A percentile compares a stretch with the other conserved stretches of the same genome.
phyloP scores from a whole-genome alignment of 2,797 vertebrate species.

The Arvicola amphibius region DNA sequence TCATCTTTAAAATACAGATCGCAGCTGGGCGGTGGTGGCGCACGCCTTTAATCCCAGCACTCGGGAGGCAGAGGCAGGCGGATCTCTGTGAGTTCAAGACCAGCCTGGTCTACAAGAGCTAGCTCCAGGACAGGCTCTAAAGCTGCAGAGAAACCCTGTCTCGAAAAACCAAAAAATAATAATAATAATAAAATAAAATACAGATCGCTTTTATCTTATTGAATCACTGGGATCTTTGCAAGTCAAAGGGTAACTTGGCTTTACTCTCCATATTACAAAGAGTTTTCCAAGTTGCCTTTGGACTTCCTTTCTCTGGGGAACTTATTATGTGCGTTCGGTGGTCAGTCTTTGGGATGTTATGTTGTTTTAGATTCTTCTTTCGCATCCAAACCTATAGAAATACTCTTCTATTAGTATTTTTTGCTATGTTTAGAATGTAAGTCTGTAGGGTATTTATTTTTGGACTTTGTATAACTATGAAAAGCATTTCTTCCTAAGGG shows the following conservation, averaged over 20 bases:
- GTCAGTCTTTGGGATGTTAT: slow-evolving; percentile 26
- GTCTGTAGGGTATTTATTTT: slow-evolving; percentile 51
- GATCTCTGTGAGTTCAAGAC: no score
- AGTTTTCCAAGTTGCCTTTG: slow-evolving; percentile 32
- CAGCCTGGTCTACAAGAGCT: no score
- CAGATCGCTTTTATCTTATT: slow-evolving; percentile 7
- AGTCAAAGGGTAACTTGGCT: neutral
- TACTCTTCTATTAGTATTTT: slow-evolving; percentile 24
- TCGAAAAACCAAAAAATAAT: no score
- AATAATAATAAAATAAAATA: no score
- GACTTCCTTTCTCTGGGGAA: slow-evolving; percentile 26
- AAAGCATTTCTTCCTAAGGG: slow-evolving; percentile 35
- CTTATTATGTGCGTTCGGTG: slow-evolving; percentile 11
- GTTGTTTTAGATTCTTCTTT: slow-evolving; percentile 48
- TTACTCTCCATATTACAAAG: neutral
- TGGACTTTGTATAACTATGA: neutral
- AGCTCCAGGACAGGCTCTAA: no score
- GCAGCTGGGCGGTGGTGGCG: no score
- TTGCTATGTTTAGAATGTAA: slow-evolving; percentile 54
- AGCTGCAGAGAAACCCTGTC: no score
- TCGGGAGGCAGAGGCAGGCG: no score
- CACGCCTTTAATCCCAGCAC: no score
- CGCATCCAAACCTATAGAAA: slow-evolving; percentile 20
- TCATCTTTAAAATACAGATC: slow-evolving; percentile 12
- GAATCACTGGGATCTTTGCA: neutral